Conservation (phyloP, 1,140 invertebrate species). For the Anthonomus grandis region DNA sequence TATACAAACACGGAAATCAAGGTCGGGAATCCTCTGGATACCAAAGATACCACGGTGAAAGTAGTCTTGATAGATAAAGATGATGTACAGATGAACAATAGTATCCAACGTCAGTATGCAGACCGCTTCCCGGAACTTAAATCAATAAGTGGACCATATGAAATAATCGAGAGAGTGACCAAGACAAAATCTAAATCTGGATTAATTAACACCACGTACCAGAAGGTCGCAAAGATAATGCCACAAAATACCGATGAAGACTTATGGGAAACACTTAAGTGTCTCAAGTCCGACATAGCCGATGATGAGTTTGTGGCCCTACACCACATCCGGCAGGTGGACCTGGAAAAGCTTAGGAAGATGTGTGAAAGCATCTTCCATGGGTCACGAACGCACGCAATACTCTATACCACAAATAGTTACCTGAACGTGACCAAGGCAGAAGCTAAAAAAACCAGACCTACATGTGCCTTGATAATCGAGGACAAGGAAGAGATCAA, state of each 20-base stretch:
- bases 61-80: background rate
- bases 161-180: background rate
- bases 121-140: background rate
- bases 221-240: background rate
- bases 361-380: slow-evolving; percentile 1
- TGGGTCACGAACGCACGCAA: background rate
- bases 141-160: background rate
- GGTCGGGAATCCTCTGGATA: background rate
- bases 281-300: background rate
- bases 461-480: slow-evolving; percentile 4
- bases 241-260: background rate
- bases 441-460: background rate
- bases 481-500: background rate
- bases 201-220: background rate
- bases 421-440: background rate
- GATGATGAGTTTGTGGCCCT: background rate
- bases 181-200: background rate
- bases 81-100: background rate
- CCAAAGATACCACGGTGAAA: background rate
- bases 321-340: background rate
- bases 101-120: background rate
- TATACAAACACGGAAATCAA: too few species aligned
- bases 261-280: background rate
- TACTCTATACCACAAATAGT: background rate
- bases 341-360: background rate